A percentile compares a stretch with the other conserved stretches of the same genome.
Evolutionary conservation across 2,797 vertebrate genomes (phyloP).

Genomic region (Sus cebifrons): DNA sequence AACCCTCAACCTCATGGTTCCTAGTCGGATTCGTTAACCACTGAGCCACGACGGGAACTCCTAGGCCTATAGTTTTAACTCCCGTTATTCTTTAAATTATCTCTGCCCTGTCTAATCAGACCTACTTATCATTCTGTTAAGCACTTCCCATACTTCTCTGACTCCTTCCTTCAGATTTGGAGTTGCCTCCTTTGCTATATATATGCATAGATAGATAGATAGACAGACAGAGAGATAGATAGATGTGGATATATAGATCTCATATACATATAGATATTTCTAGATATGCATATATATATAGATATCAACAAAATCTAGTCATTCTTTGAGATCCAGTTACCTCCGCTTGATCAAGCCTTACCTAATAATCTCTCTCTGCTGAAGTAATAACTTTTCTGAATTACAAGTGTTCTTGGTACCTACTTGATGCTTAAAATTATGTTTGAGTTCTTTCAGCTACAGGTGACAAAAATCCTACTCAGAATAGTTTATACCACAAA

Average conservation of each 20-base stretch:
- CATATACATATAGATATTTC: not conserved
- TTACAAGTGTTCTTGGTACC: not conserved
- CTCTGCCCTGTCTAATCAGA: not conserved
- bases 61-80: not conserved
- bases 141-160: fast-evolving
- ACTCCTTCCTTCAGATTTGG: not conserved
- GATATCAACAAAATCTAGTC: not conserved
- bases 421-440: not conserved
- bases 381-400: not conserved
- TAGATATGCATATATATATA: not conserved
- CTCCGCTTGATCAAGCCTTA: not conserved
- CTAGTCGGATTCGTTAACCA: no score
- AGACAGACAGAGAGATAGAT: no score
- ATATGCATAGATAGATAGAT: not conserved
- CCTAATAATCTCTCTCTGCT: not conserved
- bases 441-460: not conserved
- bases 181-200: not conserved
- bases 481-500: not conserved
- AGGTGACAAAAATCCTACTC: not conserved
- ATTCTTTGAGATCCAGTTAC: not conserved
- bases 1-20: no score
- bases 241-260: no score
- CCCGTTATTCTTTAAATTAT: not conserved
- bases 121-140: not conserved
- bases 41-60: no score